Conservation (phyloP, 2,888 invertebrate genomes). For the Napeogenes inachia region DNA sequence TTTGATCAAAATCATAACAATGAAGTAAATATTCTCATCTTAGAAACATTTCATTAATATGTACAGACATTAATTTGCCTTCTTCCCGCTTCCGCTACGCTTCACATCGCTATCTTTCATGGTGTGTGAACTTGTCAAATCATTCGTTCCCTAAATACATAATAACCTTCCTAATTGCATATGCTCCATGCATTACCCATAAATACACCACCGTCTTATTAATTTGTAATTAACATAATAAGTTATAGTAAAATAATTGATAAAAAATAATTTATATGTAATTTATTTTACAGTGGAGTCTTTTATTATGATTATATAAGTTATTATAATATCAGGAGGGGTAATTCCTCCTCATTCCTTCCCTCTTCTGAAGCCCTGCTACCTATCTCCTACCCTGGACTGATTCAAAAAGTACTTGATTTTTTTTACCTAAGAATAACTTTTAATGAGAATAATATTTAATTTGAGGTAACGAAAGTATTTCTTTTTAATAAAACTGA, state of each 20-base stretch:
- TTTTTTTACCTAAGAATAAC: too few relatives aligned
- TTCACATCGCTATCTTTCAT: constrained; percentile 10
- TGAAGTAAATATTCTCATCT: too few relatives aligned
- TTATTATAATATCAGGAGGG: too few relatives aligned
- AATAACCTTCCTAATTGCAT: constrained; percentile 23
- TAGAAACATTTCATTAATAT: not conserved
- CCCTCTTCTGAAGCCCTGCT: too few relatives aligned
- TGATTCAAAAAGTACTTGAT: too few relatives aligned
- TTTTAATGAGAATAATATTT: too few relatives aligned
- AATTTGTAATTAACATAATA: constrained; percentile 17
- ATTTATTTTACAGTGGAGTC: not conserved
- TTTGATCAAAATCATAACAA: too few relatives aligned
- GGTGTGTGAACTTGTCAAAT: not conserved
- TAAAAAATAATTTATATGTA: not conserved
- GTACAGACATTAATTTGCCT: not conserved
- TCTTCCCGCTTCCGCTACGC: not conserved
- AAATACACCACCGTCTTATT: constrained; percentile 21
- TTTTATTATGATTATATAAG: not conserved
- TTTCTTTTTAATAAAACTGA: too few relatives aligned
- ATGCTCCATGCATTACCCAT: constrained; percentile 24
- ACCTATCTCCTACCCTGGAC: too few relatives aligned
- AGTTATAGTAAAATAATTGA: constrained; percentile 2
- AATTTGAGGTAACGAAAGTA: too few relatives aligned
- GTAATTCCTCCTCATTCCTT: too few relatives aligned
- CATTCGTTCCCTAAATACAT: constrained; percentile 27